These are phyloP conservation scores for Hyles lineata DNA, from an alignment of 2,888 invertebrate genomes.

Conservation along the genomic window DNA sequence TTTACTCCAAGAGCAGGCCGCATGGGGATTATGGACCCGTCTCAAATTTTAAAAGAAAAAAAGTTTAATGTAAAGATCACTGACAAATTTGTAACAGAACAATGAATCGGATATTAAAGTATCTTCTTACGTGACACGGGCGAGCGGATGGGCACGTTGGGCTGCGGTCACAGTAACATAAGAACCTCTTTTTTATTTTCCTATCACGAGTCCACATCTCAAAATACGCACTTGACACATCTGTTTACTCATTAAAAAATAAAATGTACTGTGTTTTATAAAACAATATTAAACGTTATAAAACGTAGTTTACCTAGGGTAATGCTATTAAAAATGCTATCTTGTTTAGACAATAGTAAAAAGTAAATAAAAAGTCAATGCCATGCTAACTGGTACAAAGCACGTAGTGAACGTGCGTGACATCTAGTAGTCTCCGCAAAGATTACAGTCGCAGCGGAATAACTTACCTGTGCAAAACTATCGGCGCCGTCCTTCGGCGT, in stretches of 20 bases:
- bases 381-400: constrained; percentile 45
- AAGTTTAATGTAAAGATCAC: constrained; percentile 84
- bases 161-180: constrained; percentile 54
- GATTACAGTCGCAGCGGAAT: constrained; percentile 62
- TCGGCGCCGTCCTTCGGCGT: constrained; percentile 57
- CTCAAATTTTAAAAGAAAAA: constrained; percentile 80
- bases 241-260: background rate
- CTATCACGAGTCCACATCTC: constrained; percentile 18
- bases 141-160: constrained; percentile 74
- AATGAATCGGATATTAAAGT: constrained; percentile 84
- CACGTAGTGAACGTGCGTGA: constrained; percentile 67
- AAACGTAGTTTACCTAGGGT: background rate
- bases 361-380: constrained; percentile 30
- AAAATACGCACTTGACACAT: too few relatives aligned
- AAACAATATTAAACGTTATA: too few relatives aligned
- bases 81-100: constrained; percentile 85
- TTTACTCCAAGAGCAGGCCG: constrained; percentile 73
- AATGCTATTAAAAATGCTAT: background rate
- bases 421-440: constrained; percentile 65
- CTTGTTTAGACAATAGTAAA: constrained; percentile 36
- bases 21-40: constrained; percentile 78
- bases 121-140: constrained; percentile 82
- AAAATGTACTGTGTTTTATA: background rate
- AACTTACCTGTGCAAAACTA: constrained; percentile 61
- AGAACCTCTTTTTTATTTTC: constrained; percentile 36